phyloP scores from a whole-genome alignment of 2,797 vertebrate genomes.

The Prunella strophiata region DNA sequence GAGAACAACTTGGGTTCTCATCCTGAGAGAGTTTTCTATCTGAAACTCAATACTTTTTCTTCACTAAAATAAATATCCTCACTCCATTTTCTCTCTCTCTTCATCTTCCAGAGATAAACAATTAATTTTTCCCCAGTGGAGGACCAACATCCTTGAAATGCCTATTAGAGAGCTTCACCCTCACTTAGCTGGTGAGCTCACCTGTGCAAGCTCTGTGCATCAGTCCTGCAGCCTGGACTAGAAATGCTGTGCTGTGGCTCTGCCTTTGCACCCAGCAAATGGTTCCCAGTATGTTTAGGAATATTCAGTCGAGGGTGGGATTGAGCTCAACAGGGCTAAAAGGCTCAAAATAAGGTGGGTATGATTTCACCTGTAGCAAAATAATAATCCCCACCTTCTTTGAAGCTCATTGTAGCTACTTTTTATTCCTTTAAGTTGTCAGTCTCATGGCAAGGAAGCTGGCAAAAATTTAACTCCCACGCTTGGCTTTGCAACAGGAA shows the following conservation, averaged over 20 bases:
- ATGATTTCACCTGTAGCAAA: not conserved
- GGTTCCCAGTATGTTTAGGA: not conserved
- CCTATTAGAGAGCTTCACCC: not conserved
- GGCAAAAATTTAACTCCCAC: conserved; percentile 23
- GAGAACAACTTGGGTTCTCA: not conserved
- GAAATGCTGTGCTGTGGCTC: not conserved
- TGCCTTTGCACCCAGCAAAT: not conserved
- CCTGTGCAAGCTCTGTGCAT: not conserved
- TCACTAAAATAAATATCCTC: not conserved
- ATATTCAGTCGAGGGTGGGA: not conserved
- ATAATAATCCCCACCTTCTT: not conserved
- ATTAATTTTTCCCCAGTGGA: not conserved
- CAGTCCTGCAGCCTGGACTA: not conserved
- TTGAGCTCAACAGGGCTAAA: not conserved
- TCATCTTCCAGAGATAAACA: not conserved
- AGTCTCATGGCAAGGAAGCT: not conserved
- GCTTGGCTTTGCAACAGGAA: conserved; percentile 10
- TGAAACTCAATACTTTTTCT: not conserved
- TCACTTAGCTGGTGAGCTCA: not conserved
- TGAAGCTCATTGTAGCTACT: not conserved
- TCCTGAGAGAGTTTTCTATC: not conserved
- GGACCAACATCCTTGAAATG: not conserved
- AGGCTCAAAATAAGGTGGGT: not conserved
- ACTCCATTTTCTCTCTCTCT: fast-evolving
- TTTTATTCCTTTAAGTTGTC: conserved; percentile 12